These are phyloP conservation scores for Phenacoccus solenopsis DNA, from an alignment of 1,140 invertebrate genomes.

Conservation along the genomic window DNA sequence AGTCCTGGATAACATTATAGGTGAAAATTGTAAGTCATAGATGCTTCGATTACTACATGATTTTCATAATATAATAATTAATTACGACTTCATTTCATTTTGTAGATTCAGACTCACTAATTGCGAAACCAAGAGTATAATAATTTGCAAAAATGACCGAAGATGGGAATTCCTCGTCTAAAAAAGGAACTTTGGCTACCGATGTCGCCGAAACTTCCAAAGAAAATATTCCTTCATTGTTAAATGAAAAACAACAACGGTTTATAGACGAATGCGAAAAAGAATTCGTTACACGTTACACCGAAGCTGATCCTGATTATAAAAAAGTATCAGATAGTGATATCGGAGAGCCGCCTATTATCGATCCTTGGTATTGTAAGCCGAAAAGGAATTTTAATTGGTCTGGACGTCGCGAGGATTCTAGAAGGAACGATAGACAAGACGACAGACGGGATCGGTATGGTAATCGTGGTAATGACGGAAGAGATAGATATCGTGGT, in stretches of 20 bases:
- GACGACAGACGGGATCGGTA: neutral
- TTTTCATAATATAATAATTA: too few species aligned
- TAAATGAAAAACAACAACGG: constrained; percentile 34
- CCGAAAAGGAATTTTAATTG: constrained; percentile 22
- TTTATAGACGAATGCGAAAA: constrained; percentile 40
- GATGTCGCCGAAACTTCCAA: neutral
- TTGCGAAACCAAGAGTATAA: too few species aligned
- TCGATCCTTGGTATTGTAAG: constrained; percentile 38
- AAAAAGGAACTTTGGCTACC: too few species aligned
- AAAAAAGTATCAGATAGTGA: constrained; percentile 33
- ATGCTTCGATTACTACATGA: too few species aligned
- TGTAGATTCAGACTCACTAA: too few species aligned
- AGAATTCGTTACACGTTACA: constrained; percentile 40
- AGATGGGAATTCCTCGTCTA: neutral
- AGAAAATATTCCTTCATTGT: neutral
- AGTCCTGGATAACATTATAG: too few species aligned
- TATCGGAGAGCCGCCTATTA: constrained; percentile 35
- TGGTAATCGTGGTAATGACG: neutral
- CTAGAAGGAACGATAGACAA: neutral
- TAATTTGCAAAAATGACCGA: too few species aligned
- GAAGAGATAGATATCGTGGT: neutral
- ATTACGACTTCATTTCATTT: too few species aligned
- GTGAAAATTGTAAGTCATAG: too few species aligned
- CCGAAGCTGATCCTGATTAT: constrained; percentile 39
- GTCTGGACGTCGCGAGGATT: neutral